Evolutionary conservation across 2,888 invertebrate genomes (phyloP).

Genomic region (Rotaria macrura): DNA sequence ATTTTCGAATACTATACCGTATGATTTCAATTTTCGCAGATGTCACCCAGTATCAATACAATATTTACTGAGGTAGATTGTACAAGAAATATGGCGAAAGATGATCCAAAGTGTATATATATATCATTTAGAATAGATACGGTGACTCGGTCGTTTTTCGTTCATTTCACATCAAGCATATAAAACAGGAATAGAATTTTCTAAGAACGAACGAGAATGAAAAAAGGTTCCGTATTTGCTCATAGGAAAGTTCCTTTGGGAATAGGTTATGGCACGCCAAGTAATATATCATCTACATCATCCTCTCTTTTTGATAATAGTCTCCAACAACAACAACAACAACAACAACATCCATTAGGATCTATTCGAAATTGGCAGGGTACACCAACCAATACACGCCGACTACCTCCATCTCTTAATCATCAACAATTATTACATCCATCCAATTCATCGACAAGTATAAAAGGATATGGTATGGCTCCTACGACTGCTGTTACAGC

Average conservation of each 20-base stretch:
- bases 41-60: neutral
- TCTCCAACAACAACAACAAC: neutral
- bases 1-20: neutral
- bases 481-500: neutral
- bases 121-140: no score
- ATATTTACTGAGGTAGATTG: neutral
- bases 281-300: neutral
- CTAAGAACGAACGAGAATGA: neutral
- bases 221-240: neutral
- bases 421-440: neutral
- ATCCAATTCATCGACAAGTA: neutral
- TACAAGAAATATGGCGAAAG: neutral
- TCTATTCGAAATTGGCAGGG: neutral
- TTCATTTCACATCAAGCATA: neutral
- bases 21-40: neutral
- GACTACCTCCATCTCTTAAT: neutral
- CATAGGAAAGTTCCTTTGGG: neutral
- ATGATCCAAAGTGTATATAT: neutral
- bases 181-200: neutral
- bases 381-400: neutral
- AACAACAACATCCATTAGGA: neutral
- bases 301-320: neutral
- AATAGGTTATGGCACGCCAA: neutral
- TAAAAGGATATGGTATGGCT: neutral
- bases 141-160: no score